Percentiles rank a stretch among this genome's conserved stretches.
Evolutionary conservation across 1,140 invertebrate species (phyloP).

Genomic region (Triops longicaudatus): DNA sequence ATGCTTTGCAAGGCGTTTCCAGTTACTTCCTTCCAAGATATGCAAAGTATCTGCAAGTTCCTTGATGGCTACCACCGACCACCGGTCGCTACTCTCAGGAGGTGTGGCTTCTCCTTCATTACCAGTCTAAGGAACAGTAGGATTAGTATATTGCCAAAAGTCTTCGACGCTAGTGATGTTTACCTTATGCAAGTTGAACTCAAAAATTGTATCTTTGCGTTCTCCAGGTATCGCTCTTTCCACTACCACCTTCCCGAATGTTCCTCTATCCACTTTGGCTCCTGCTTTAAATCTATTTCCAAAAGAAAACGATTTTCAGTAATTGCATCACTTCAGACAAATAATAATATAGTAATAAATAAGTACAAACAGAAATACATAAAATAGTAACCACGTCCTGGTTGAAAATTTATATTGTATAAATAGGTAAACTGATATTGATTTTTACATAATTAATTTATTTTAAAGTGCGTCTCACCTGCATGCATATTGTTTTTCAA

Average conservation of each 20-base stretch:
- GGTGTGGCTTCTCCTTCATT: conserved; percentile 30
- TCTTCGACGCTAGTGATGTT: neutral
- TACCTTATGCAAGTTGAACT: conserved; percentile 38
- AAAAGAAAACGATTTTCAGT: neutral
- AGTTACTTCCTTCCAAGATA: conserved; percentile 36
- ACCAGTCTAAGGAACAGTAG: conserved; percentile 28
- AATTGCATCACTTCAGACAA: neutral
- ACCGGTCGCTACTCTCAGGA: conserved; percentile 31
- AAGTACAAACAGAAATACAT: neutral
- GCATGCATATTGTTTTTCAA: conserved; percentile 38
- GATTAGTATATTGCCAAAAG: neutral
- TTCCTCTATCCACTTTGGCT: conserved; percentile 33
- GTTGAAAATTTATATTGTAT: too few relatives aligned
- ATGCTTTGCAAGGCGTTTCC: conserved; percentile 36
- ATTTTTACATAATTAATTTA: too few relatives aligned
- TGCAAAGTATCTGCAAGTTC: conserved; percentile 35
- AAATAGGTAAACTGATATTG: too few relatives aligned
- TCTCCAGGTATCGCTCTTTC: conserved; percentile 29
- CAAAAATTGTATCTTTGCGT: conserved; percentile 34
- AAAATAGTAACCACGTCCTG: neutral
- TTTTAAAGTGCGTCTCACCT: too few relatives aligned
- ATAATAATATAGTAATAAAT: neutral
- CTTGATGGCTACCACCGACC: conserved; percentile 34
- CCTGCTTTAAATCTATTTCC: conserved; percentile 33
- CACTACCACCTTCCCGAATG: conserved; percentile 38